These are phyloP conservation scores for Criorhina ranunculi DNA, from an alignment of 2,888 invertebrate species.

Conservation along the genomic window DNA sequence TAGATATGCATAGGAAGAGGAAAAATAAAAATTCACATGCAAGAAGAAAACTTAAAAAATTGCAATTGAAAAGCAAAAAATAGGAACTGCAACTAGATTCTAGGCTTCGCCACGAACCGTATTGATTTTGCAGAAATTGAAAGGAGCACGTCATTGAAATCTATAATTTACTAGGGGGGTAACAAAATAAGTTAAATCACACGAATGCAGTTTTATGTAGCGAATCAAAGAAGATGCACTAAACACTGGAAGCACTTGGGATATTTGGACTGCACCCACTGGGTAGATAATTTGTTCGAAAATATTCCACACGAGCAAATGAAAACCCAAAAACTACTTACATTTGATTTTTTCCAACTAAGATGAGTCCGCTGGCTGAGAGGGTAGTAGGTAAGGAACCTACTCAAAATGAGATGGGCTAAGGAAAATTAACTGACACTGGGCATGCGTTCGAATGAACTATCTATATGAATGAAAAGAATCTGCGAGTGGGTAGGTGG, in stretches of 20 bases:
- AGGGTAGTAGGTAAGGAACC: conserved; percentile 69
- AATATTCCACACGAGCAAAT: conserved; percentile 56
- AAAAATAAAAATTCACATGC: conserved; percentile 17
- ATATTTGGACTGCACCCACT: conserved; percentile 47
- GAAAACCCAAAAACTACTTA: conserved; percentile 71
- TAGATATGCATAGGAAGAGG: conserved; percentile 10
- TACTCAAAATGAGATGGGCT: conserved; percentile 66
- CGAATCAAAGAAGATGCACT: conserved; percentile 28
- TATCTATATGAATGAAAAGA: conserved; percentile 74
- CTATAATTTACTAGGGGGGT: conserved; percentile 35
- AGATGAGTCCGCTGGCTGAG: conserved; percentile 57
- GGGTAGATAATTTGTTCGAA: conserved; percentile 25
- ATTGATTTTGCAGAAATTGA: conserved; percentile 59
- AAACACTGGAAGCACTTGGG: conserved; percentile 52
- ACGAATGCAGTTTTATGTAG: conserved; percentile 20
- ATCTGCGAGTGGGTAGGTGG: conserved; percentile 33
- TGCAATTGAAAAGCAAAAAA: background rate
- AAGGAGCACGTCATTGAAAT: conserved; percentile 28
- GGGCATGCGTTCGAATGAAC: conserved; percentile 65
- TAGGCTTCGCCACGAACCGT: background rate
- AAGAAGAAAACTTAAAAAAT: conserved; percentile 1
- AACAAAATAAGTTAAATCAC: conserved; percentile 30
- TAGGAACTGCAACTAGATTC: background rate
- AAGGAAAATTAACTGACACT: conserved; percentile 29
- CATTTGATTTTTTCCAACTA: conserved; percentile 69